These are phyloP conservation scores for Ethmia dodecea DNA, from an alignment of 2,888 invertebrate species.

Conservation along the genomic window DNA sequence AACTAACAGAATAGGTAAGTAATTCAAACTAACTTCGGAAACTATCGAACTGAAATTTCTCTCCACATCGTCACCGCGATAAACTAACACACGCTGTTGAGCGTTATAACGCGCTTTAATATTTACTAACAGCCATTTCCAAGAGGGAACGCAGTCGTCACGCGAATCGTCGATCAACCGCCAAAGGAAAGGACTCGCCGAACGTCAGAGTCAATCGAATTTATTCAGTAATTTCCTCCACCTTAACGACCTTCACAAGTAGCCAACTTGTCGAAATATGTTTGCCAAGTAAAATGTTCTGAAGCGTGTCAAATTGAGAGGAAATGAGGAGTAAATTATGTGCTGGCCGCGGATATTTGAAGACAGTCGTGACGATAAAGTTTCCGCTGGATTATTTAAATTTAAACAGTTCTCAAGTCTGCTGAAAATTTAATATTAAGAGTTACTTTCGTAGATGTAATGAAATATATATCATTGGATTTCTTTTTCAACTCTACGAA, in stretches of 20 bases:
- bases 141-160: conserved; percentile 30
- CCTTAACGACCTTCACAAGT: conserved; percentile 42
- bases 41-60: too few species aligned
- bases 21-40: too few species aligned
- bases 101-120: conserved; percentile 8
- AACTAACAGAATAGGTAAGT: too few species aligned
- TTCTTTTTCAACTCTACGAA: too few species aligned
- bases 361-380: too few species aligned
- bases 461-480: too few species aligned
- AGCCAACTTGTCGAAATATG: conserved; percentile 44
- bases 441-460: too few species aligned
- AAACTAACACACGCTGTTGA: conserved; percentile 10
- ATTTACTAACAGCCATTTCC: conserved; percentile 18
- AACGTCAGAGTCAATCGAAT: conserved; percentile 59
- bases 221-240: conserved; percentile 65
- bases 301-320: conserved; percentile 1
- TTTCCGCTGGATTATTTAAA: too few species aligned
- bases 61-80: too few species aligned
- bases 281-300: conserved; percentile 37
- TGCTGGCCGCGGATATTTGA: too few species aligned
- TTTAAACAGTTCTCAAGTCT: too few species aligned
- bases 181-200: conserved; percentile 38
- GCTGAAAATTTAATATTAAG: too few species aligned
- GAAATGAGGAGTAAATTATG: conserved; percentile 9
- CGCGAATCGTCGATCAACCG: conserved; percentile 62